A percentile compares a stretch with the other conserved stretches of the same genome.
These are phyloP conservation scores for Ficedula albicollis DNA, from an alignment of 2,797 vertebrate species.

Conservation along the genomic window DNA sequence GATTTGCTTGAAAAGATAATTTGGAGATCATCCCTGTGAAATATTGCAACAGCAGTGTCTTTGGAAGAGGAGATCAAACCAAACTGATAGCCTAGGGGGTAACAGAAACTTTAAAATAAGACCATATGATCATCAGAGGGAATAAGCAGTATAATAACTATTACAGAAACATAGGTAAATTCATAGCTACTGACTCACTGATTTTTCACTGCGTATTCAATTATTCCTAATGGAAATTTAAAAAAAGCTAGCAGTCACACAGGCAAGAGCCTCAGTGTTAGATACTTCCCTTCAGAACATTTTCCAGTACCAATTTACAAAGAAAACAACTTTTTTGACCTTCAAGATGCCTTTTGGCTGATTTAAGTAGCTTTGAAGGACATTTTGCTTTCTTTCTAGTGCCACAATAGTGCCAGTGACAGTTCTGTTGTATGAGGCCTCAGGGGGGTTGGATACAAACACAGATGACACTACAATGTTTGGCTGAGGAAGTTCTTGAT, in stretches of 20 bases:
- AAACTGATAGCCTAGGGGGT: background rate
- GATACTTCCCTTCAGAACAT: background rate
- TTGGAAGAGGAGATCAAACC: background rate
- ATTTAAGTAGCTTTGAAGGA: background rate
- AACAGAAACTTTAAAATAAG: background rate
- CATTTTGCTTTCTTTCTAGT: background rate
- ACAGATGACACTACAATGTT: background rate
- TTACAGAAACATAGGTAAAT: background rate
- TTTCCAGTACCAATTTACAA: background rate
- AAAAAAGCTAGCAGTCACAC: background rate
- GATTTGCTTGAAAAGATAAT: background rate
- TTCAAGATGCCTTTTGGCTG: background rate
- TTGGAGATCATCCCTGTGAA: background rate
- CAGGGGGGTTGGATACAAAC: background rate
- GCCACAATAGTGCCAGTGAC: background rate
- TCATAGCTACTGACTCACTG: background rate
- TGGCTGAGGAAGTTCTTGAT: slow-evolving; percentile 24
- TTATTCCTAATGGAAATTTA: background rate
- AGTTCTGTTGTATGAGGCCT: background rate
- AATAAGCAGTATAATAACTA: background rate
- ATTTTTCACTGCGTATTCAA: background rate
- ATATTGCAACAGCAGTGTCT: background rate
- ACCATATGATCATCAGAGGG: background rate
- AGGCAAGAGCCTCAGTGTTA: background rate
- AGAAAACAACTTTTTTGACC: background rate